These are phyloP conservation scores for Tauraco hartlaubi DNA, from an alignment of 2,797 vertebrate genomes.

Conservation along the genomic window DNA sequence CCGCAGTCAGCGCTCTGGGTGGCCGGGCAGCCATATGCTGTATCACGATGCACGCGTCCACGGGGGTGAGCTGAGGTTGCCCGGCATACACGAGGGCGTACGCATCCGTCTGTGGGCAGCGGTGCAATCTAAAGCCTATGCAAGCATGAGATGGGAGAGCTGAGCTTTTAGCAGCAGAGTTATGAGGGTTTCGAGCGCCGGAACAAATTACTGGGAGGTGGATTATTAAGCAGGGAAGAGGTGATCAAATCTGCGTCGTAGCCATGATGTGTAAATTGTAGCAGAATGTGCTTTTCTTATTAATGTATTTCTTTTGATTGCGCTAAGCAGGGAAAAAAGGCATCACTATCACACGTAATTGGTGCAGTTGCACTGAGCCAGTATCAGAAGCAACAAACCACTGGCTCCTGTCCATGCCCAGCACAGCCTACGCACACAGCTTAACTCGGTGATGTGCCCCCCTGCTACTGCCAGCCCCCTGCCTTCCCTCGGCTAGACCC, in stretches of 20 bases:
- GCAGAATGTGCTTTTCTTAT: not conserved
- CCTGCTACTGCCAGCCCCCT: not conserved
- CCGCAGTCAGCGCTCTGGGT: not conserved
- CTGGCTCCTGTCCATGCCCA: not conserved
- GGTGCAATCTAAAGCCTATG: not conserved
- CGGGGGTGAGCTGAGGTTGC: not conserved
- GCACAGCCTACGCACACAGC: not conserved
- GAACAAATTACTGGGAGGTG: not conserved
- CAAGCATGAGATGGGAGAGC: not conserved
- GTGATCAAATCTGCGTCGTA: not conserved
- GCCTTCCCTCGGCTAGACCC: not conserved
- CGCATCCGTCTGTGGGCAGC: not conserved
- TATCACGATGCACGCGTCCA: accelerated
- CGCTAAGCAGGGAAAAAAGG: not conserved
- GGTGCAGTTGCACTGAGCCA: not conserved
- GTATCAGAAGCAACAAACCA: not conserved
- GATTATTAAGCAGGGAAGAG: not conserved
- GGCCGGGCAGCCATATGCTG: not conserved
- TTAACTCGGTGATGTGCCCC: not conserved
- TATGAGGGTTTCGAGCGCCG: accelerated
- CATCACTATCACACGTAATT: accelerated
- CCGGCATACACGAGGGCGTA: accelerated
- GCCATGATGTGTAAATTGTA: not conserved
- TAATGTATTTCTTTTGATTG: not conserved
- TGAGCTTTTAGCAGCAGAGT: not conserved